A percentile compares a stretch with the other conserved stretches of the same genome.
Evolutionary conservation across 2,797 vertebrate genomes (phyloP).

Genomic region (Pampus argenteus): DNA sequence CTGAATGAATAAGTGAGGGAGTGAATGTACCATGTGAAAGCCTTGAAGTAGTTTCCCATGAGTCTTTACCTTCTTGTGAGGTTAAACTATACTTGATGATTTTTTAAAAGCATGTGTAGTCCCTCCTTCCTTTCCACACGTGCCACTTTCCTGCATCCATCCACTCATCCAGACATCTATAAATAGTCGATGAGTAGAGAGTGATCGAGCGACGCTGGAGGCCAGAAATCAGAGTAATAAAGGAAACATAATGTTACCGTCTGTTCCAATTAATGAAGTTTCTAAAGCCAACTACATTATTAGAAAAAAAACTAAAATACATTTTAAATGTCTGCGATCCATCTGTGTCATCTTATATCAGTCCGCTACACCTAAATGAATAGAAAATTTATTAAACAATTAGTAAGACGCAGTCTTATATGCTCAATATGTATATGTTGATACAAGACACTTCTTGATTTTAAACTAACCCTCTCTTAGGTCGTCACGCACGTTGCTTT

Average conservation of each 20-base stretch:
- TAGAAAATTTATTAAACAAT: constrained; percentile 1
- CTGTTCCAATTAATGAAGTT: constrained; percentile 28
- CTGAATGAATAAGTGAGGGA: not conserved
- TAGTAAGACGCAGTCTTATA: not conserved
- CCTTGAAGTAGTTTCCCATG: not conserved
- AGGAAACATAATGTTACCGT: constrained; percentile 1
- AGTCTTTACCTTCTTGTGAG: constrained; percentile 16
- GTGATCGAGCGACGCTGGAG: constrained; percentile 11
- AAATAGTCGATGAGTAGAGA: no score
- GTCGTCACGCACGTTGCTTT: constrained; percentile 50
- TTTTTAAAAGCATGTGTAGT: constrained; percentile 34
- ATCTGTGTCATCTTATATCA: not conserved
- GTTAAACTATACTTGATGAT: constrained; percentile 17
- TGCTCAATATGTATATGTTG: constrained; percentile 22
- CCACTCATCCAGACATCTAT: not conserved
- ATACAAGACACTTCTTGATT: constrained; percentile 31
- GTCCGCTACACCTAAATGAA: not conserved
- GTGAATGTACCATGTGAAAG: not conserved
- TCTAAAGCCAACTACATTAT: not conserved
- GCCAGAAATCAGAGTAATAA: not conserved
- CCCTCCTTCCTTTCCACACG: not conserved
- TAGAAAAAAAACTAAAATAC: constrained; percentile 17
- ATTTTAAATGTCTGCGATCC: not conserved
- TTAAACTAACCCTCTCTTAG: constrained; percentile 55
- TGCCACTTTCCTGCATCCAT: constrained; percentile 13